Evolutionary conservation across 1,140 invertebrate genomes (phyloP).

Genomic region (Goniozus legneri): DNA sequence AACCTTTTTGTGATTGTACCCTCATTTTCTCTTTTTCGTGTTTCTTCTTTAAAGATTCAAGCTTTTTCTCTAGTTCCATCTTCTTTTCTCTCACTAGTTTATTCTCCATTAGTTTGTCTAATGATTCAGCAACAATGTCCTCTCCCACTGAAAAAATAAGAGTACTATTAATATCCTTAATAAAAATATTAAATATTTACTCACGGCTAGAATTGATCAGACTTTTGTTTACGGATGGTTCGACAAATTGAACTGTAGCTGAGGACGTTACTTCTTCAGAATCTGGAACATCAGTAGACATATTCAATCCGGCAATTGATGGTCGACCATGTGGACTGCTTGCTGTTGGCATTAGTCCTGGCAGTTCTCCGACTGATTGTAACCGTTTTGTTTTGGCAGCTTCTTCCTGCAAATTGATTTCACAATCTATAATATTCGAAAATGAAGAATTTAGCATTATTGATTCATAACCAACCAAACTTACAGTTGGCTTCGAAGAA

Average conservation of each 20-base stretch:
- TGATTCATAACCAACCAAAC: constrained; percentile 20
- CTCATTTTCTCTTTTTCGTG: constrained; percentile 75
- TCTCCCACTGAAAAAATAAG: constrained; percentile 46
- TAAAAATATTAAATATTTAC: constrained; percentile 14
- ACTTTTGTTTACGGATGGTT: constrained; percentile 42
- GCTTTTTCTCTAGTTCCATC: constrained; percentile 80
- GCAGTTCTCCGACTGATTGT: constrained; percentile 41
- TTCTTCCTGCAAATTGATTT: constrained; percentile 34
- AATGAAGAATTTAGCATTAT: background rate
- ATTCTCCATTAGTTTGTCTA: constrained; percentile 76
- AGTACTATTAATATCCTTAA: background rate
- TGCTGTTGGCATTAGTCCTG: constrained; percentile 20
- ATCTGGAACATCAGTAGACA: constrained; percentile 38
- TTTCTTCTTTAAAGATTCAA: constrained; percentile 80
- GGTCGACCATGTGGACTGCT: constrained; percentile 42
- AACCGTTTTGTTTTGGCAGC: constrained; percentile 37
- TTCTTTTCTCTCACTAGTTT: constrained; percentile 81
- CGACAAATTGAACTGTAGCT: constrained; percentile 23
- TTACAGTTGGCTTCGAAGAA: constrained; percentile 46
- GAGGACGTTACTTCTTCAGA: constrained; percentile 34
- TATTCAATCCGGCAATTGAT: constrained; percentile 39
- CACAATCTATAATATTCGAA: background rate
- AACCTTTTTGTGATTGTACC: constrained; percentile 58
- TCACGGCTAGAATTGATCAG: constrained; percentile 40
- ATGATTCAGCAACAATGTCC: constrained; percentile 68